Conservation (phyloP, 2,888 invertebrate genomes). For the Agonopterix heracliana region DNA sequence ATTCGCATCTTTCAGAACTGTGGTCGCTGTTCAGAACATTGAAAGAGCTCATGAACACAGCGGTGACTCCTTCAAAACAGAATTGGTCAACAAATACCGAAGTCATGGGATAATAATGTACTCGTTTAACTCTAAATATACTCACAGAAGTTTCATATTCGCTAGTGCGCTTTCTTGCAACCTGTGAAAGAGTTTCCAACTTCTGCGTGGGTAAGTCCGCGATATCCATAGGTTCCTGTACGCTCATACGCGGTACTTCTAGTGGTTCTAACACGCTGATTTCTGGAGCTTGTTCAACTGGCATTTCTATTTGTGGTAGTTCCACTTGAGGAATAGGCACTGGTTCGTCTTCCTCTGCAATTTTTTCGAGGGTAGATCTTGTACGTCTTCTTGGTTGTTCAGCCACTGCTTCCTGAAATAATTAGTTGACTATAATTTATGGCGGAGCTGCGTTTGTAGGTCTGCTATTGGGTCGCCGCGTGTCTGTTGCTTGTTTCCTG, state of each 20-base stretch:
- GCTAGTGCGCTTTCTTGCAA: constrained; percentile 24
- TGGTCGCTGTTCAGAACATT: too few species aligned
- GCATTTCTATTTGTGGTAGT: not conserved
- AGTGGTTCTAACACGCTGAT: not conserved
- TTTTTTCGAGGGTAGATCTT: constrained; percentile 21
- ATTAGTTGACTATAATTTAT: not conserved
- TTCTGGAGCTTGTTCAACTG: constrained; percentile 7
- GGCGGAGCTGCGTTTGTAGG: too few species aligned
- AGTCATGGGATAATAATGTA: too few species aligned
- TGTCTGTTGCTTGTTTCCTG: too few species aligned
- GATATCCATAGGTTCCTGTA: constrained; percentile 29
- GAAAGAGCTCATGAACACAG: too few species aligned
- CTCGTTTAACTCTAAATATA: constrained; percentile 5
- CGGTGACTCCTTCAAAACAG: too few species aligned
- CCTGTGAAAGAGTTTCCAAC: constrained; percentile 28
- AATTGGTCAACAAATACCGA: too few species aligned
- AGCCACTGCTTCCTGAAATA: constrained; percentile 23
- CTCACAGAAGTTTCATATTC: constrained; percentile 19
- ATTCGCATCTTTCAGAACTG: too few species aligned
- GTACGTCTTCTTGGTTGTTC: constrained; percentile 12
- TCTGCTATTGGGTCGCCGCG: too few species aligned
- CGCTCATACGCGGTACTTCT: constrained; percentile 8
- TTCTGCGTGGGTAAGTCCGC: constrained; percentile 47
- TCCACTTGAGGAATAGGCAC: not conserved
- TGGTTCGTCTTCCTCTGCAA: constrained; percentile 29